Conservation (phyloP, 2,888 invertebrate genomes). For the Zele albiditarsus region DNA sequence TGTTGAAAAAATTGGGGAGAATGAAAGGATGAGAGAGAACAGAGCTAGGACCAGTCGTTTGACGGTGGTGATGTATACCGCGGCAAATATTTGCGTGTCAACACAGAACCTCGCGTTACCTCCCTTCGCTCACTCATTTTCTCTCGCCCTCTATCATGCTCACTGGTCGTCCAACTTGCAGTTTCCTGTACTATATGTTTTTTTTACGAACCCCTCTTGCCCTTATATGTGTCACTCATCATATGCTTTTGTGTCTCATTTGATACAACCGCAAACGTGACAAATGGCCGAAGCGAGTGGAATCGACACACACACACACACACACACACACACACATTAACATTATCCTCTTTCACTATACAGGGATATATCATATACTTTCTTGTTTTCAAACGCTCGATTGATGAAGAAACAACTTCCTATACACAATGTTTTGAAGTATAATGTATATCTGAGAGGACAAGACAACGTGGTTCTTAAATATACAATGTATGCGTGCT, state of each 20-base stretch:
- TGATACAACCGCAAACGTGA: neutral
- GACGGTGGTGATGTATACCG: slow-evolving; percentile 65
- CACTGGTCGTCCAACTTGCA: neutral
- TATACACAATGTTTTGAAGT: neutral
- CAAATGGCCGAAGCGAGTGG: neutral
- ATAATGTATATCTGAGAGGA: neutral
- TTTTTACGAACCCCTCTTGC: neutral
- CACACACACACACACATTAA: no score
- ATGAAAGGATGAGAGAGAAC: neutral
- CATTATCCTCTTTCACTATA: no score
- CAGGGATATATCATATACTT: no score
- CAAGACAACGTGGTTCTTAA: slow-evolving; percentile 10
- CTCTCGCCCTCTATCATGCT: neutral
- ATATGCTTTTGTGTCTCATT: neutral
- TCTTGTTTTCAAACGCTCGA: no score
- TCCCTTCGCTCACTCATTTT: slow-evolving; percentile 7
- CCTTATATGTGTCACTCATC: neutral
- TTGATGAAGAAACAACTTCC: neutral
- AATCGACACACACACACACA: no score
- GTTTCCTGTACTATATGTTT: neutral
- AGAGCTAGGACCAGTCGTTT: slow-evolving; percentile 25
- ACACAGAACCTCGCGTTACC: slow-evolving; percentile 55
- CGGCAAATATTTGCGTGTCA: slow-evolving; percentile 71
- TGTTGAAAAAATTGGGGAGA: neutral
- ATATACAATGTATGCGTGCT: slow-evolving; percentile 10